A percentile compares a stretch with the other conserved stretches of the same genome.
These are phyloP conservation scores for Melanerpes formicivorus DNA, from an alignment of 2,113 vertebrate genomes.

Conservation along the genomic window DNA sequence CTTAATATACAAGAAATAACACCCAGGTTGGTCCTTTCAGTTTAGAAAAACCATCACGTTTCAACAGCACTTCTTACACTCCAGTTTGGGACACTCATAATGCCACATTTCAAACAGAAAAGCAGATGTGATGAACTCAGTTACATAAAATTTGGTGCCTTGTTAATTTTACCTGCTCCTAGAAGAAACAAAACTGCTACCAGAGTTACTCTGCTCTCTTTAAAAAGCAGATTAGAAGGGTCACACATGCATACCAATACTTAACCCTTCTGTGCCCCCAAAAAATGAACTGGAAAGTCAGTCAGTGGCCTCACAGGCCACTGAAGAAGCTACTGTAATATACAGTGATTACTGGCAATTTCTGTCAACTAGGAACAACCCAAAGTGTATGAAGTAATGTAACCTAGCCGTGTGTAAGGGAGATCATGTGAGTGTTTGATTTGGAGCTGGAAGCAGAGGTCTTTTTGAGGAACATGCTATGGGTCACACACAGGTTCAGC, in stretches of 20 bases:
- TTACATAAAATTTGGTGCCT: not conserved
- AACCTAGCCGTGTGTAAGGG: not conserved
- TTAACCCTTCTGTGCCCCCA: not conserved
- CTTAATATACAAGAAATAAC: not conserved
- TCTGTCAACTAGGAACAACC: not conserved
- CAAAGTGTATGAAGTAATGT: rapidly evolving
- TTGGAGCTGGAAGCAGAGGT: not conserved
- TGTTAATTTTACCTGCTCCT: not conserved
- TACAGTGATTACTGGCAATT: not conserved
- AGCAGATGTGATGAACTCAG: not conserved
- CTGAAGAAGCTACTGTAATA: not conserved
- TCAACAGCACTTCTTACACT: not conserved
- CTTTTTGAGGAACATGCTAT: rapidly evolving
- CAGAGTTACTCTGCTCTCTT: not conserved
- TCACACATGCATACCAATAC: not conserved
- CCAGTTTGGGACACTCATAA: not conserved
- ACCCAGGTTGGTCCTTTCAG: not conserved
- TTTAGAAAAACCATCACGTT: not conserved
- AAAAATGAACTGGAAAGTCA: not conserved
- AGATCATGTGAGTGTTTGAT: not conserved
- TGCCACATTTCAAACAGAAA: not conserved
- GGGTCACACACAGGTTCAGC: rapidly evolving
- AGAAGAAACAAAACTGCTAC: not conserved
- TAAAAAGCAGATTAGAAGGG: not conserved
- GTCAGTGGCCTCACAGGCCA: not conserved